Base-by-base conservation (phyloP, 1,140 invertebrate genomes). In the Conopomorpha cramerella region DNA sequence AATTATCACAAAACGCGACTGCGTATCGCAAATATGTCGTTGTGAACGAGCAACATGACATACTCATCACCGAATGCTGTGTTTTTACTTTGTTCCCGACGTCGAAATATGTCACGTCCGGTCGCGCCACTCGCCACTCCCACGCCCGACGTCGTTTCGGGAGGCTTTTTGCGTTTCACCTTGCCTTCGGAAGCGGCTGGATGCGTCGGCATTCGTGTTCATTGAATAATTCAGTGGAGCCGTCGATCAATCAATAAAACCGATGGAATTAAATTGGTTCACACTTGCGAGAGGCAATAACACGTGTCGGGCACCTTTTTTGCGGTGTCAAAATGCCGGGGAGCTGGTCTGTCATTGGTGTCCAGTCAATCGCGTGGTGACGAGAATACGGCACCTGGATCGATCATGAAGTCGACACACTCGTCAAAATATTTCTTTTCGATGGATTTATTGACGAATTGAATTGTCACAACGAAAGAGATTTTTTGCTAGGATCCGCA, bases 1-100 rank as follows among this genome's bases (percentile, higher is more conserved):
- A 74, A 74, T 74, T 72, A 72, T 64, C 60, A 56, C 66, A 68
- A 67, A 70, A 74, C 66, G 61, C n/a, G n/a, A n/a, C n/a, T n/a
- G n/a, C 63, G 61, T 57, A 61, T 71, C 70, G 59, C 64, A 71
- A n/a, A n/a, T n/a, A 74, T 74, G 66, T 74, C 70, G 70, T 70
- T 49, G 66, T 52, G 55, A 70, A 67, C 66, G 58, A 56, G 45
- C 55, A 63, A 74, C 70, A 74, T 74, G 70, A 74, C 70, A 67
- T 71, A 70, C 66, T 71, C 66, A 71, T 74, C 70, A 74, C 66
- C 70, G 51, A 71, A 62, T 52, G 61, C 43, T 59, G 27, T 26
- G 45, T 54, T 71, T 73, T 73, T 73, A 63, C 51, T 56, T 30
- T 42, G 47, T 57, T 46, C 49, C 46, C 52, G 45, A 41, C 48